These are phyloP conservation scores for Zophobas atratus DNA, from an alignment of 1,140 invertebrate species.

Conservation along the genomic window DNA sequence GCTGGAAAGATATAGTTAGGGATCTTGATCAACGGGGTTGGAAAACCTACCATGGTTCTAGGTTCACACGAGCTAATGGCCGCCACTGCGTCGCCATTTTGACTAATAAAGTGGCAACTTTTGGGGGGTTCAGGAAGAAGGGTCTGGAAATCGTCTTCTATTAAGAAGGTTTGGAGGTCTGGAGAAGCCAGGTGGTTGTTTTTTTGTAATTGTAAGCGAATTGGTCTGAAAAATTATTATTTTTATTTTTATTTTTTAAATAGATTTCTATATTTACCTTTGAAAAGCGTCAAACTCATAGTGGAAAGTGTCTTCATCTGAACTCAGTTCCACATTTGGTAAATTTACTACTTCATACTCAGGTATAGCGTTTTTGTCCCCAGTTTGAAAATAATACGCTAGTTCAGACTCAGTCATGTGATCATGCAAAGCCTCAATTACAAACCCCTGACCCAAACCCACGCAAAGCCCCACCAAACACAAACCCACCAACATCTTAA, in stretches of 20 bases:
- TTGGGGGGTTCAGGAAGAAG: constrained; percentile 60
- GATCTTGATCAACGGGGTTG: background rate
- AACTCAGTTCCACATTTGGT: constrained; percentile 38
- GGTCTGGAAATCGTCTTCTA: constrained; percentile 60
- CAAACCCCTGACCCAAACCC: constrained; percentile 12
- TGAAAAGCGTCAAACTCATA: constrained; percentile 62
- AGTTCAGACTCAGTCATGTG: constrained; percentile 59
- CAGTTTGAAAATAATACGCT: constrained; percentile 62
- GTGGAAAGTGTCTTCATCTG: constrained; percentile 51
- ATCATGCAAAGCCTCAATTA: constrained; percentile 53
- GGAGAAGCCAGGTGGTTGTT: constrained; percentile 70
- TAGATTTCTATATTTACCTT: constrained; percentile 52
- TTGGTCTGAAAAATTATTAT: constrained; percentile 58
- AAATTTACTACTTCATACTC: constrained; percentile 64
- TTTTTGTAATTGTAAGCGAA: constrained; percentile 68
- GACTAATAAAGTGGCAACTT: constrained; percentile 72
- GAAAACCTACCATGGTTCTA: constrained; percentile 66
- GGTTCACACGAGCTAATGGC: constrained; percentile 72
- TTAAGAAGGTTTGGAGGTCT: constrained; percentile 69
- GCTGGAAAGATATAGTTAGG: constrained; percentile 63
- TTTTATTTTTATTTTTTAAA: background rate
- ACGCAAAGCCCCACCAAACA: background rate
- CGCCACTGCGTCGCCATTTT: constrained; percentile 67
- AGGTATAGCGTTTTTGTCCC: constrained; percentile 51
- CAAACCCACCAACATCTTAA: constrained; percentile 25